Conservation (phyloP, 2,113 vertebrate species). For the Cheirogaleus medius region DNA sequence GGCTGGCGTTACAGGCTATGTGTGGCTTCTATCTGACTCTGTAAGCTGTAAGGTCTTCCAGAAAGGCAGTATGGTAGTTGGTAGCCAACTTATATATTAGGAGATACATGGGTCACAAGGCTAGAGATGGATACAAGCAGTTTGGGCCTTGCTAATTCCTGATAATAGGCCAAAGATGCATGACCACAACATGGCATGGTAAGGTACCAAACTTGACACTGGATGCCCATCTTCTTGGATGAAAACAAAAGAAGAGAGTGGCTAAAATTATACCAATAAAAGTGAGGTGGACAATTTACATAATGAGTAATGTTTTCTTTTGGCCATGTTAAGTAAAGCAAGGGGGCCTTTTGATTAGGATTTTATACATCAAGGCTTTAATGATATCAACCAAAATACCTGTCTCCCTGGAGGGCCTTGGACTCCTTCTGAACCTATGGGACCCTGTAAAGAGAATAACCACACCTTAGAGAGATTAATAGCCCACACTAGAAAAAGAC, state of each 20-base stretch:
- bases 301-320: not conserved
- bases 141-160: not conserved
- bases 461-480: conserved; percentile 51
- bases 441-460: conserved; percentile 86
- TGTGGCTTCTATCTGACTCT: not conserved
- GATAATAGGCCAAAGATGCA: not conserved
- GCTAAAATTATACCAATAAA: conserved; percentile 28
- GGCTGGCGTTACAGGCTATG: not conserved
- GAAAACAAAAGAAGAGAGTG: conserved; percentile 11
- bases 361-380: conserved; percentile 21
- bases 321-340: conserved; percentile 25
- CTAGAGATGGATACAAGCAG: not conserved
- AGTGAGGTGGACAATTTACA: not conserved
- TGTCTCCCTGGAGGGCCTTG: conserved; percentile 86
- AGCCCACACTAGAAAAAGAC: not conserved
- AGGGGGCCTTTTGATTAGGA: not conserved
- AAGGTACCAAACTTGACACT: not conserved
- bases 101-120: not conserved
- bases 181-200: not conserved
- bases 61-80: not conserved
- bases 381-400: conserved; percentile 81
- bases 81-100: not conserved
- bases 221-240: not conserved
- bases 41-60: not conserved
- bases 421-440: conserved; percentile 88